Conservation (phyloP, 2,113 vertebrate species). For the Plecturocebus donacophilus region DNA sequence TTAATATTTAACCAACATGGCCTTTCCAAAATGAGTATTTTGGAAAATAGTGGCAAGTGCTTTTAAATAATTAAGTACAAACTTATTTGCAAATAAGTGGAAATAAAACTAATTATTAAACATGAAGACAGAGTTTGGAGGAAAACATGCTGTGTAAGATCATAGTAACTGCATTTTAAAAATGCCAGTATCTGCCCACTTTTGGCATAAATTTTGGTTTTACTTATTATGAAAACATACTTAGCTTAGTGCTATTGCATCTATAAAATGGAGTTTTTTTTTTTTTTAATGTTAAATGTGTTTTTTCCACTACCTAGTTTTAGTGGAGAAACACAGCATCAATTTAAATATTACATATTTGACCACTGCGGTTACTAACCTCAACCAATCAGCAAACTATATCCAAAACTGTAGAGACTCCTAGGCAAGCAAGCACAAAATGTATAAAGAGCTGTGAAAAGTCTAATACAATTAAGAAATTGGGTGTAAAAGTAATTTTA, state of each 20-base stretch:
- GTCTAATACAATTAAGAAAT: not conserved
- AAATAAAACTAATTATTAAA: not conserved
- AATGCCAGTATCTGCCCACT: not conserved
- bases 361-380: not conserved
- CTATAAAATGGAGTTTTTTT: not conserved
- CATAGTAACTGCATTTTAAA: not conserved
- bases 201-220: not conserved
- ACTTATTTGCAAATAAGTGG: not conserved
- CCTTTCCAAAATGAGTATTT: not conserved
- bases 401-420: not conserved
- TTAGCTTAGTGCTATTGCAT: not conserved
- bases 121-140: not conserved
- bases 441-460: not conserved
- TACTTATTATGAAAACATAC: not conserved
- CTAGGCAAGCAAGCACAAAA: not conserved
- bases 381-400: not conserved
- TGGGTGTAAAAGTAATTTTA: not conserved
- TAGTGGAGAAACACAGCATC: not conserved
- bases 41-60: not conserved
- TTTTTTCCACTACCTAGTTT: not conserved
- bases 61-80: conserved; percentile 28
- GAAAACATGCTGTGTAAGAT: not conserved
- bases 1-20: not conserved
- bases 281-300: not conserved
- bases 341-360: not conserved